These are phyloP conservation scores for Cyclophora punctaria DNA, from an alignment of 2,888 invertebrate species.

Conservation along the genomic window DNA sequence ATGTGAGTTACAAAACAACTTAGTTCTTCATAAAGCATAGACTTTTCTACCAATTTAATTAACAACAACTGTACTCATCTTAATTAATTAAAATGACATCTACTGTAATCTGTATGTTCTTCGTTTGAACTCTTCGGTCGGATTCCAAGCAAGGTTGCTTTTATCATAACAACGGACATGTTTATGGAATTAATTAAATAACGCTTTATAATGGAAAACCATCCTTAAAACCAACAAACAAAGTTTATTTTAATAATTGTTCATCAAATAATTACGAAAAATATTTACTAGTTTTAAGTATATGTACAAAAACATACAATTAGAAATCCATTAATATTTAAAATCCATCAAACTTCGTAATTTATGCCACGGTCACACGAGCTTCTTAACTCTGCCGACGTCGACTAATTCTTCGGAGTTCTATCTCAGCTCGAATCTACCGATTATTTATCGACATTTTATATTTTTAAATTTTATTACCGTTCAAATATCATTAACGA, in stretches of 20 bases:
- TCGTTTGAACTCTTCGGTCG: conserved; percentile 51
- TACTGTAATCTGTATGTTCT: conserved; percentile 36
- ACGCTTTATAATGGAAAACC: not conserved
- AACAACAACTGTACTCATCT: no score
- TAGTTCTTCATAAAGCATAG: no score
- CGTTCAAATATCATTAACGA: conserved; percentile 67
- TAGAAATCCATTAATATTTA: no score
- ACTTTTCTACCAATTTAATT: no score
- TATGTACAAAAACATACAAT: no score
- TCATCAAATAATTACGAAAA: not conserved
- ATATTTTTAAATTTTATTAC: conserved; percentile 65
- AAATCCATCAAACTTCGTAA: conserved; percentile 1
- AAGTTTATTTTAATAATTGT: no score
- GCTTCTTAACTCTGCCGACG: conserved; percentile 12
- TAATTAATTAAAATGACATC: conserved; percentile 65
- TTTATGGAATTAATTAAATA: conserved; percentile 1
- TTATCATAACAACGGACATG: conserved; percentile 18
- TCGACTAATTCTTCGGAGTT: conserved; percentile 40
- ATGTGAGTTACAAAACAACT: no score
- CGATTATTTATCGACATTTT: conserved; percentile 66
- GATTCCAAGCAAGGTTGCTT: conserved; percentile 61
- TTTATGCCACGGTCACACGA: conserved; percentile 10
- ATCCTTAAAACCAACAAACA: no score
- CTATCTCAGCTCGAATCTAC: conserved; percentile 48
- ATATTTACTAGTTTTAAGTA: not conserved